Evolutionary conservation across 2,797 vertebrate species (phyloP).

Genomic region (Toxotes lorentzi): DNA sequence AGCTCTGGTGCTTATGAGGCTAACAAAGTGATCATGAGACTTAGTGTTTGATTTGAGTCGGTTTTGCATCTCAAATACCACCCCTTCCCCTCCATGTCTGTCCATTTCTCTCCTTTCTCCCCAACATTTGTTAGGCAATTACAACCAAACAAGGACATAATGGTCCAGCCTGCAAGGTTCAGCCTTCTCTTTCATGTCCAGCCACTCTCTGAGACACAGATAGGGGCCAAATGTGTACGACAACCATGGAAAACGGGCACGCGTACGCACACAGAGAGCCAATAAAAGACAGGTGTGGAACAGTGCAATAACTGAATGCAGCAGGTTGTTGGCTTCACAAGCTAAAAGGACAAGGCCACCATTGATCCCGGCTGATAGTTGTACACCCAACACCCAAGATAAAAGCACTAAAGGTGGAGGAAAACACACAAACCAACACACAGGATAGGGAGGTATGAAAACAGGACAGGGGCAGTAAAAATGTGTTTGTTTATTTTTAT

Average conservation of each 20-base stretch:
- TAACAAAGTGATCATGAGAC: neutral
- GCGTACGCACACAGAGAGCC: constrained; percentile 48
- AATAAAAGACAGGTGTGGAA: constrained; percentile 77
- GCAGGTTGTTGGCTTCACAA: constrained; percentile 59
- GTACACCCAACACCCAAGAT: constrained; percentile 49
- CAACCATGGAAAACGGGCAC: constrained; percentile 46
- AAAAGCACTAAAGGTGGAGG: constrained; percentile 48
- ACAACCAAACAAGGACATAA: constrained; percentile 78
- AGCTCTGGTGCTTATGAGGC: neutral
- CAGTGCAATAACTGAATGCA: constrained; percentile 69
- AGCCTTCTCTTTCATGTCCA: constrained; percentile 68
- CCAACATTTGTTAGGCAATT: constrained; percentile 83
- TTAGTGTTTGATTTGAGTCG: constrained; percentile 37
- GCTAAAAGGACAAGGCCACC: constrained; percentile 66
- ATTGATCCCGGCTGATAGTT: constrained; percentile 70
- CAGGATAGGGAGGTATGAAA: constrained; percentile 15
- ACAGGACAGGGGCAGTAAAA: constrained; percentile 54
- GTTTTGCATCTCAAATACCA: constrained; percentile 70
- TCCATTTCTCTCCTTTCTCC: constrained; percentile 44
- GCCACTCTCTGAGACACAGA: constrained; percentile 54
- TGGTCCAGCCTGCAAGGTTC: constrained; percentile 49
- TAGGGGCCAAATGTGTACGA: constrained; percentile 60
- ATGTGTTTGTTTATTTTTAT: constrained; percentile 49
- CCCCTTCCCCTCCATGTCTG: neutral
- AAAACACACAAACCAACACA: constrained; percentile 37